phyloP scores from a whole-genome alignment of 2,113 vertebrate species.

The Epinephelus fuscoguttatus region DNA sequence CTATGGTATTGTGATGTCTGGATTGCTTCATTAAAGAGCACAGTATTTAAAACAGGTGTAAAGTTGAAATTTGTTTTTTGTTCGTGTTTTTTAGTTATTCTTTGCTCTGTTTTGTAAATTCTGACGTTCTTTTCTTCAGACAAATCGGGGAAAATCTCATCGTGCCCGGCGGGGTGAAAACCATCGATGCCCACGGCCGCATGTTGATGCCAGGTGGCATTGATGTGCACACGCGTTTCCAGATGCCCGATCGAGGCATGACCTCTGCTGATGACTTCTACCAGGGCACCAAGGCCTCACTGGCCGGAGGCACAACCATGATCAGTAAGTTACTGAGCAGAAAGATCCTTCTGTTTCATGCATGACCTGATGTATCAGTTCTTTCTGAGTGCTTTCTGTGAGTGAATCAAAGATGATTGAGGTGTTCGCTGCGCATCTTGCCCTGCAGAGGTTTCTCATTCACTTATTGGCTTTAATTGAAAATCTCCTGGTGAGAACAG shows the following conservation, averaged over 20 bases:
- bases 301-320: slow-evolving; percentile 98
- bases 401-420: not conserved
- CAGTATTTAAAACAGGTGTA: not conserved
- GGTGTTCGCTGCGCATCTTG: not conserved
- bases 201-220: slow-evolving; percentile 98
- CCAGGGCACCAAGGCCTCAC: slow-evolving; percentile 94
- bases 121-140: slow-evolving; percentile 73
- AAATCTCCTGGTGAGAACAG: slow-evolving; percentile 37
- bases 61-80: not conserved
- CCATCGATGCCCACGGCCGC: slow-evolving; percentile 94
- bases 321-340: slow-evolving; percentile 88
- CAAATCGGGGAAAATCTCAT: slow-evolving; percentile 99
- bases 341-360: not conserved
- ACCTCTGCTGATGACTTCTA: slow-evolving; percentile 96
- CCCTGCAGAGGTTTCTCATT: slow-evolving; percentile 4
- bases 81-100: not conserved
- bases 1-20: not conserved
- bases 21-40: no score
- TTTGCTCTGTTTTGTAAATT: not conserved
- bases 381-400: not conserved
- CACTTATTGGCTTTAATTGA: slow-evolving; percentile 43
- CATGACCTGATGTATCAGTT: not conserved
- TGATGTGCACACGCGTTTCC: slow-evolving; percentile 97
- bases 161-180: slow-evolving; percentile 97
- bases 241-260: slow-evolving; percentile 98